These are phyloP conservation scores for Cephonodes hylas DNA, from an alignment of 2,888 invertebrate species.

Conservation along the genomic window DNA sequence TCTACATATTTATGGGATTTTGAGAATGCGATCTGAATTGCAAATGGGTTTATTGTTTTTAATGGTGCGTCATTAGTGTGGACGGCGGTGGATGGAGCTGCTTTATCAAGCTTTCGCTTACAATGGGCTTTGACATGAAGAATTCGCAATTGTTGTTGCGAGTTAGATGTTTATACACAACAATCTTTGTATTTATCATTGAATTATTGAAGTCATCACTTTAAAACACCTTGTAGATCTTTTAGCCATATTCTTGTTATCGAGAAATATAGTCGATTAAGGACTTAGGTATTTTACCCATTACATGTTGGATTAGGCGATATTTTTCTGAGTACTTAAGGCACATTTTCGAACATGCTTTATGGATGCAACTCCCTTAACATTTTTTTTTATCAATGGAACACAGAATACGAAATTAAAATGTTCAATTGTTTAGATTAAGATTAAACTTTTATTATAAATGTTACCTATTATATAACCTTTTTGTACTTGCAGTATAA, in stretches of 20 bases:
- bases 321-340: too few relatives aligned
- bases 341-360: background rate
- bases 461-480: too few relatives aligned
- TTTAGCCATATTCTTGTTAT: too few relatives aligned
- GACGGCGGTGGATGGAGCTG: background rate
- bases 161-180: background rate
- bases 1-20: constrained; percentile 11
- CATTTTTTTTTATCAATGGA: background rate
- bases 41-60: constrained; percentile 9
- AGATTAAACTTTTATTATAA: too few relatives aligned
- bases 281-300: too few relatives aligned
- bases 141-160: background rate
- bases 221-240: too few relatives aligned
- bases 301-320: too few relatives aligned
- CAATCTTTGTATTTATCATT: too few relatives aligned
- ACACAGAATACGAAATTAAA: background rate
- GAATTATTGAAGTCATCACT: too few relatives aligned
- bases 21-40: constrained; percentile 10
- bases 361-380: background rate
- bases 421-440: too few relatives aligned
- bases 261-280: too few relatives aligned
- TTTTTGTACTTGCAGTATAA: too few relatives aligned
- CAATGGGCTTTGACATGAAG: background rate
- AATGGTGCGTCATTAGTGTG: constrained; percentile 5
- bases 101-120: constrained; percentile 1